phyloP scores from a whole-genome alignment of 1,140 invertebrate species.

The Formica exsecta region DNA sequence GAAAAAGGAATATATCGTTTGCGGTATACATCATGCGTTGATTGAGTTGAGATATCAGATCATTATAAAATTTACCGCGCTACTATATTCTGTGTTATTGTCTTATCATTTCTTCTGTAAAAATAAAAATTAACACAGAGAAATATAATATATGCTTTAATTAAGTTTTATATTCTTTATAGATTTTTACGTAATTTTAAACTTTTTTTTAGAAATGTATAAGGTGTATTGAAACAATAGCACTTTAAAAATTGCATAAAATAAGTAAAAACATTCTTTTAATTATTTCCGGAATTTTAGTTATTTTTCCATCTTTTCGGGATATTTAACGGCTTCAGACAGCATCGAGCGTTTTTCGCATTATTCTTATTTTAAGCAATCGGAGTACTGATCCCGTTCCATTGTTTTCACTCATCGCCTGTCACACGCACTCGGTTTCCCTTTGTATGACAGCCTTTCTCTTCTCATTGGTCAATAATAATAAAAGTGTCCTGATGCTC shows the following conservation, averaged over 20 bases:
- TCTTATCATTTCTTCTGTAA: neutral
- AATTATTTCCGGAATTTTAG: neutral
- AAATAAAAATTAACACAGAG: neutral
- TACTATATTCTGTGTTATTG: neutral
- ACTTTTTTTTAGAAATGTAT: neutral
- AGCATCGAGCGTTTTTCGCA: conserved; percentile 35
- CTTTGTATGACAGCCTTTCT: conserved; percentile 54
- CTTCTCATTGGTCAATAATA: conserved; percentile 58
- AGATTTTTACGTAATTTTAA: neutral
- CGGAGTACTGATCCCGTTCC: conserved; percentile 48
- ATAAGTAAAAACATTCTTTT: neutral
- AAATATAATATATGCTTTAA: neutral
- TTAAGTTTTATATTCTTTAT: neutral
- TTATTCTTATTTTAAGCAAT: conserved; percentile 53
- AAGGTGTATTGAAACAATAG: neutral
- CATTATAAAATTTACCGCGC: neutral
- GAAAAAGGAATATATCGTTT: conserved; percentile 19
- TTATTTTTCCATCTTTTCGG: conserved; percentile 15
- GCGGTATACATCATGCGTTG: neutral
- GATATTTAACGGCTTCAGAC: too few relatives aligned
- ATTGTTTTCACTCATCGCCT: conserved; percentile 48
- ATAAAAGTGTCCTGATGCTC: conserved; percentile 55
- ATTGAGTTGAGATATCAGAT: conserved; percentile 28
- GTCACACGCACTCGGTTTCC: conserved; percentile 41
- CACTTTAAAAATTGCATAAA: neutral